A percentile compares a stretch with the other conserved stretches of the same genome.
Evolutionary conservation across 1,140 invertebrate genomes (phyloP).

Genomic region (Euwallacea fornicatus): DNA sequence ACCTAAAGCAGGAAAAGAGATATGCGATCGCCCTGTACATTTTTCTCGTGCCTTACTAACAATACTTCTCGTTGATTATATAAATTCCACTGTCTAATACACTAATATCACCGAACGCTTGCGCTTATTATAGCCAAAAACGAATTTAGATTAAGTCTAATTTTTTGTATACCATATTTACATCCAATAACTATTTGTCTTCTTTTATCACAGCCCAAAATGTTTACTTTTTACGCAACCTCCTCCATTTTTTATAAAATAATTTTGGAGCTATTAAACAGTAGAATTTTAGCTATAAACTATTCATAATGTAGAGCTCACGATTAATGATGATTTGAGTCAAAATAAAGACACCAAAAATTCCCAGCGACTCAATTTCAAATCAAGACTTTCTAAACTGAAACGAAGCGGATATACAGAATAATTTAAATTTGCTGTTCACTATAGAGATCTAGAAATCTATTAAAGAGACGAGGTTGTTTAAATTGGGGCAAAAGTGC

Average conservation of each 20-base stretch:
- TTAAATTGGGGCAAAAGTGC: too few species aligned
- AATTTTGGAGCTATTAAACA: slow-evolving; percentile 41
- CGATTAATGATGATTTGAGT: neutral
- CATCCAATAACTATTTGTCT: slow-evolving; percentile 34
- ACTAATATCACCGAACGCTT: slow-evolving; percentile 36
- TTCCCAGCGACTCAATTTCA: too few species aligned
- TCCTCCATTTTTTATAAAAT: slow-evolving; percentile 22
- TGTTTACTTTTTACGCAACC: slow-evolving; percentile 14
- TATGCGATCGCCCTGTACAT: too few species aligned
- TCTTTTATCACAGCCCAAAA: slow-evolving; percentile 39
- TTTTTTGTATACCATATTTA: slow-evolving; percentile 27
- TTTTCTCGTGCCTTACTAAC: too few species aligned
- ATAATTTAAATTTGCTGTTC: too few species aligned
- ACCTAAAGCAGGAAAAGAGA: too few species aligned
- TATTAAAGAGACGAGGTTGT: too few species aligned
- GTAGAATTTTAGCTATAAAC: slow-evolving; percentile 32
- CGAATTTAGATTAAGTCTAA: slow-evolving; percentile 30
- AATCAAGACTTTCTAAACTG: too few species aligned
- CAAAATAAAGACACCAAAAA: neutral
- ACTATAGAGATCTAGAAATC: too few species aligned
- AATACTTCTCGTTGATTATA: neutral
- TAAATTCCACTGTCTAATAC: slow-evolving; percentile 40
- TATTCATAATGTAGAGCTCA: neutral
- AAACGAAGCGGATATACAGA: too few species aligned
- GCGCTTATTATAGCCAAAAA: slow-evolving; percentile 12